Conservation (phyloP, 2,888 invertebrate species). For the Eurytoma californica region DNA sequence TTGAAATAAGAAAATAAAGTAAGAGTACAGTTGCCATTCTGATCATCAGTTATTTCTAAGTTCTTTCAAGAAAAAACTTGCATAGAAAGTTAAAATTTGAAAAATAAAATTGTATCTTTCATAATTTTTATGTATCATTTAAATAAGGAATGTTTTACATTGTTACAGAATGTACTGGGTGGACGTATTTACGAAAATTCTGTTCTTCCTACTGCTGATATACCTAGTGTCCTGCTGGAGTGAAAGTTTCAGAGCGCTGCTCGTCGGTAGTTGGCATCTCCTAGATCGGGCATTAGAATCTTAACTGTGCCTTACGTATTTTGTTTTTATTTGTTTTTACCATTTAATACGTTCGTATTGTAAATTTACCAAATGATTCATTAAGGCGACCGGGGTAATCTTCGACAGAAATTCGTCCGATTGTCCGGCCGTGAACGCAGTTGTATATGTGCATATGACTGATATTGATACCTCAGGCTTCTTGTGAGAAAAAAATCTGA, state of each 20-base stretch:
- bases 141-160: slow-evolving; percentile 58
- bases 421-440: slow-evolving; percentile 19
- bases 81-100: no score
- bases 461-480: slow-evolving; percentile 26
- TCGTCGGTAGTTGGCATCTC: slow-evolving; percentile 61
- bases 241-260: slow-evolving; percentile 66
- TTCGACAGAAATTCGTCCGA: slow-evolving; percentile 27
- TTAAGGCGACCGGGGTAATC: slow-evolving; percentile 39
- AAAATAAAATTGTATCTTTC: no score
- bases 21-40: no score
- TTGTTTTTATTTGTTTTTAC: slow-evolving; percentile 40
- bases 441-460: slow-evolving; percentile 33
- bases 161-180: slow-evolving; percentile 90
- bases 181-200: slow-evolving; percentile 83
- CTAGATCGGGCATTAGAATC: slow-evolving; percentile 49
- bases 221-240: slow-evolving; percentile 73
- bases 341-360: slow-evolving; percentile 58
- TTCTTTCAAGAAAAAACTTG: no score
- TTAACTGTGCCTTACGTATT: slow-evolving; percentile 48
- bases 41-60: no score
- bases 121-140: slow-evolving; percentile 27
- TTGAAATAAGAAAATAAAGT: no score
- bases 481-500: slow-evolving; percentile 6
- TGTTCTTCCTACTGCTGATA: slow-evolving; percentile 81
- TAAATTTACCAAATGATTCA: slow-evolving; percentile 65